phyloP scores from a whole-genome alignment of 2,113 vertebrate species.

The Sardina pilchardus region DNA sequence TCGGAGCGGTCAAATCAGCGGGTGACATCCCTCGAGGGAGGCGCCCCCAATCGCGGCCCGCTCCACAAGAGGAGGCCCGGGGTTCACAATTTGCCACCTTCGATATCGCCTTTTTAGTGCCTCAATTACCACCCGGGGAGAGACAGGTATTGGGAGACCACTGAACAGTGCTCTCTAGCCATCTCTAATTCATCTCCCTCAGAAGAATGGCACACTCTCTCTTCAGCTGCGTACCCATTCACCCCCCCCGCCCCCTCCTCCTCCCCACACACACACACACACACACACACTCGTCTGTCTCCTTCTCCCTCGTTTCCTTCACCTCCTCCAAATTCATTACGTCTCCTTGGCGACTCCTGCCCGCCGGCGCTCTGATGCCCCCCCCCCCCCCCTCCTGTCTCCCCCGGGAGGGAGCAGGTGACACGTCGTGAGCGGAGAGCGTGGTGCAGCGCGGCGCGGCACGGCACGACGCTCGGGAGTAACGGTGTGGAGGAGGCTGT shows the following conservation, averaged over 20 bases:
- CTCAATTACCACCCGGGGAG: background rate
- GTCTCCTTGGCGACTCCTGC: background rate
- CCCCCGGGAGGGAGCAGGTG: background rate
- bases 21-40: background rate
- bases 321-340: background rate
- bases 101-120: background rate
- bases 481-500: background rate
- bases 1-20: background rate
- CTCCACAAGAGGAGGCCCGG: background rate
- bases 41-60: background rate
- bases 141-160: background rate
- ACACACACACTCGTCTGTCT: background rate
- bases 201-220: background rate
- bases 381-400: background rate
- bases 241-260: background rate
- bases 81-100: background rate
- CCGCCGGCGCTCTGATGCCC: background rate
- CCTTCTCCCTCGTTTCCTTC: background rate
- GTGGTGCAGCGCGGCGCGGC: too few species aligned
- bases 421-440: background rate
- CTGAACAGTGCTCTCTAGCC: background rate
- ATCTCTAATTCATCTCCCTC: background rate
- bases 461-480: background rate
- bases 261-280: background rate
- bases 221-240: background rate